phyloP scores from a whole-genome alignment of 2,888 invertebrate species.

The Mesorhabditis spiculigera region DNA sequence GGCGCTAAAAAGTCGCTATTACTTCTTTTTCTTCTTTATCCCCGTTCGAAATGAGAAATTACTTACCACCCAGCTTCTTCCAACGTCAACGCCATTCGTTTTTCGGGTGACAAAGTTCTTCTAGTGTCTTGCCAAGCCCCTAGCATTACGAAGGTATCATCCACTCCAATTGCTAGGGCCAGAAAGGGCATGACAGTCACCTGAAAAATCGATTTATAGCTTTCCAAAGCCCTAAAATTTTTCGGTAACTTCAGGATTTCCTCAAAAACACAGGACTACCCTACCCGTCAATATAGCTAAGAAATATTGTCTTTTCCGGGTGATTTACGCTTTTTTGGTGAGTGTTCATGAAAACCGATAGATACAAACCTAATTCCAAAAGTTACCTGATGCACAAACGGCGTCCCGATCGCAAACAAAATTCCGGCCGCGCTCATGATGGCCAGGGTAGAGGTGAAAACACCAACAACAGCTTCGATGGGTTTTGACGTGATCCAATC shows the following conservation, averaged over 20 bases:
- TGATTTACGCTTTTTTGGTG: too few relatives aligned
- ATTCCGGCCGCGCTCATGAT: slow-evolving; percentile 52
- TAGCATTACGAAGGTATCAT: slow-evolving; percentile 43
- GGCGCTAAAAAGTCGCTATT: slow-evolving; percentile 25
- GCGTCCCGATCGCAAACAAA: slow-evolving; percentile 49
- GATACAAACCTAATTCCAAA: neutral
- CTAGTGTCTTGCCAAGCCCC: slow-evolving; percentile 58
- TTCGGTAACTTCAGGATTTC: neutral
- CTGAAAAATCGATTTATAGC: slow-evolving; percentile 15
- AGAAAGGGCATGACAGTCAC: slow-evolving; percentile 58
- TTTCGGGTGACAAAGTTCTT: slow-evolving; percentile 44
- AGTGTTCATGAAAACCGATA: too few relatives aligned
- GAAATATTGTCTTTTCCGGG: neutral
- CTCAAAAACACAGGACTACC: neutral
- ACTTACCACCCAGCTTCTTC: slow-evolving; percentile 52
- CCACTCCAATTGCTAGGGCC: slow-evolving; percentile 57
- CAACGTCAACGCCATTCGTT: slow-evolving; percentile 50
- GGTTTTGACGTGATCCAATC: slow-evolving; percentile 57
- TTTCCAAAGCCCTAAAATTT: slow-evolving; percentile 6
- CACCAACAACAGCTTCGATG: slow-evolving; percentile 54
- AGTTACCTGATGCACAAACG: slow-evolving; percentile 50
- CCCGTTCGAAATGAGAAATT: neutral
- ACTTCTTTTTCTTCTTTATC: neutral
- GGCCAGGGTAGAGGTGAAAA: slow-evolving; percentile 52
- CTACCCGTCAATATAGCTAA: neutral